A percentile compares a stretch with the other conserved stretches of the same genome.
phyloP scores from a whole-genome alignment of 2,888 invertebrate genomes.

The Nysson spinosus region DNA sequence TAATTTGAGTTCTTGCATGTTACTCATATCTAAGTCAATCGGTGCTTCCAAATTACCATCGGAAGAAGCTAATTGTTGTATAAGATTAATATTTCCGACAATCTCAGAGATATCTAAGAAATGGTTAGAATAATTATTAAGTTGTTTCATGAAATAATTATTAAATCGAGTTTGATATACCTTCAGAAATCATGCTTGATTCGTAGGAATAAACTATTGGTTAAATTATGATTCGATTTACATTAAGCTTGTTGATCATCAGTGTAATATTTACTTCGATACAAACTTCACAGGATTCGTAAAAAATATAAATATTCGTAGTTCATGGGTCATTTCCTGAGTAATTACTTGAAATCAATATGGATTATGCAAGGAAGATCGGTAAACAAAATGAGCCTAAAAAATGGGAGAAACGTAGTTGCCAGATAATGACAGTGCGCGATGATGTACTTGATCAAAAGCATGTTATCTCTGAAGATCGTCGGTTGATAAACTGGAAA shows the following conservation, averaged over 20 bases:
- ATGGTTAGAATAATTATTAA: not conserved
- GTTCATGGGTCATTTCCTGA: too few relatives aligned
- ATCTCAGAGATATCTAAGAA: slow-evolving; percentile 6
- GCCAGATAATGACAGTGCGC: not conserved
- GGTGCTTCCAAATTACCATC: slow-evolving; percentile 74
- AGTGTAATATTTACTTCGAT: too few relatives aligned
- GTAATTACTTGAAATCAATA: slow-evolving; percentile 1
- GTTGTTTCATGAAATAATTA: not conserved
- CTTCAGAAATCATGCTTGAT: not conserved
- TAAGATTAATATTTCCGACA: slow-evolving; percentile 23
- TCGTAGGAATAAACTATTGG: not conserved
- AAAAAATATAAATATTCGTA: too few relatives aligned
- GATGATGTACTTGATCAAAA: slow-evolving; percentile 22
- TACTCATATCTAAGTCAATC: slow-evolving; percentile 76
- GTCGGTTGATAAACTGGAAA: slow-evolving; percentile 63
- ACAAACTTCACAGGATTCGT: too few relatives aligned
- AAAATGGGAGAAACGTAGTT: slow-evolving; percentile 14
- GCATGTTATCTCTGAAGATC: slow-evolving; percentile 49
- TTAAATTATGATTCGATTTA: too few relatives aligned
- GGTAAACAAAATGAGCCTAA: slow-evolving; percentile 47
- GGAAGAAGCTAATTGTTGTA: slow-evolving; percentile 19
- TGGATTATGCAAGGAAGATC: slow-evolving; percentile 64
- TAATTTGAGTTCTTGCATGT: slow-evolving; percentile 73
- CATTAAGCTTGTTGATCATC: too few relatives aligned
- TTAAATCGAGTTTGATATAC: not conserved